phyloP scores from a whole-genome alignment of 1,140 invertebrate species.

The Drosophila sucinea region DNA sequence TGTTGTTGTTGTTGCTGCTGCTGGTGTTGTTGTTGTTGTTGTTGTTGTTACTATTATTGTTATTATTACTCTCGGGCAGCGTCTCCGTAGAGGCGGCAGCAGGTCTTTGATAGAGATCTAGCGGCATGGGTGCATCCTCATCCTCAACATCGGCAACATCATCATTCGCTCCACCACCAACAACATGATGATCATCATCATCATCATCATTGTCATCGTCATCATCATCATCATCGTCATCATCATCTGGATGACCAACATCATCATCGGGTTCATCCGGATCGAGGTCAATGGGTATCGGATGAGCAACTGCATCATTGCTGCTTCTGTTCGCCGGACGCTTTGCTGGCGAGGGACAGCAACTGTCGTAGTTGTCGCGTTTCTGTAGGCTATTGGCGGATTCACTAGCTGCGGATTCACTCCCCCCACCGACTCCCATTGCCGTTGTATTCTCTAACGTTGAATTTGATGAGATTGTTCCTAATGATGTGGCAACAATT shows the following conservation, averaged over 20 bases:
- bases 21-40: conserved; percentile 34
- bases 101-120: conserved; percentile 82
- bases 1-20: conserved; percentile 42
- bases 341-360: conserved; percentile 79
- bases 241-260: conserved; percentile 28
- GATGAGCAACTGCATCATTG: conserved; percentile 26
- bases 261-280: conserved; percentile 46
- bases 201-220: conserved; percentile 30
- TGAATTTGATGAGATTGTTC: conserved; percentile 1
- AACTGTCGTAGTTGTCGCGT: conserved; percentile 67
- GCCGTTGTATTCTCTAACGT: conserved; percentile 26
- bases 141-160: conserved; percentile 56
- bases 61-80: conserved; percentile 39
- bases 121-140: conserved; percentile 70
- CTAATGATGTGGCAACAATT: conserved; percentile 16
- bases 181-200: not conserved
- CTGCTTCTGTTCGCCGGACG: conserved; percentile 30
- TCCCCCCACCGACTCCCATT: no score
- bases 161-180: not conserved
- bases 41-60: conserved; percentile 34
- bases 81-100: conserved; percentile 33
- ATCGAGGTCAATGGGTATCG: conserved; percentile 26
- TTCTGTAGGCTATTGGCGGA: conserved; percentile 38
- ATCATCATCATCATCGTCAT: conserved; percentile 48
- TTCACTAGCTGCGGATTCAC: conserved; percentile 2